Percentiles rank a stretch among this genome's conserved stretches.
These are phyloP conservation scores for Enteromius paludinosus DNA, from an alignment of 2,797 vertebrate genomes.

Conservation along the genomic window DNA sequence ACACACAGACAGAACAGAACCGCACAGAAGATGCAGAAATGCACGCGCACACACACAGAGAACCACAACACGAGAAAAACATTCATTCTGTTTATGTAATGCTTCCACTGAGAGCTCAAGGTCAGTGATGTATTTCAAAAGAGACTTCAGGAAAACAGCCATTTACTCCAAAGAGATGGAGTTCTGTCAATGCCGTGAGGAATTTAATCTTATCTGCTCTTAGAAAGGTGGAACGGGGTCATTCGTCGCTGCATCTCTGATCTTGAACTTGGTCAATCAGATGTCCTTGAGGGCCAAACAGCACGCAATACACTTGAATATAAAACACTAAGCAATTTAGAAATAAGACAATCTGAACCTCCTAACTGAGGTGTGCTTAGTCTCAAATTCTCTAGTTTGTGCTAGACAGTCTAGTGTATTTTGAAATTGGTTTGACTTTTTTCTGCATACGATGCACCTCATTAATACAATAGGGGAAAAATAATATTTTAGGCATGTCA, in stretches of 20 bases:
- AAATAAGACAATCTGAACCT: neutral
- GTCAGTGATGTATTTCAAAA: slow-evolving; percentile 38
- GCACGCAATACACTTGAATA: neutral
- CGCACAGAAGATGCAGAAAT: neutral
- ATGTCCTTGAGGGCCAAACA: neutral
- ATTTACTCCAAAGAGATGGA: slow-evolving; percentile 17
- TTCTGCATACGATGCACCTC: neutral
- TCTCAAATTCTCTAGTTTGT: neutral
- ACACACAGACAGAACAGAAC: neutral
- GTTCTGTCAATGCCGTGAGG: slow-evolving; percentile 5
- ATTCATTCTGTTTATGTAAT: slow-evolving; percentile 16
- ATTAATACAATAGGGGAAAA: neutral
- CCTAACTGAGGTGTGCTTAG: neutral
- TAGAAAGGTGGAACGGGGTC: slow-evolving; percentile 23
- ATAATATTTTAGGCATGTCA: neutral
- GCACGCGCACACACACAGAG: neutral
- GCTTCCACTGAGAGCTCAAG: slow-evolving; percentile 10
- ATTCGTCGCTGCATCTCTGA: neutral
- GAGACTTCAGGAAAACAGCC: slow-evolving; percentile 32
- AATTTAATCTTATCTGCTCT: slow-evolving; percentile 22
- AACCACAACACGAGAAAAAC: neutral
- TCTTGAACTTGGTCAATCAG: slow-evolving; percentile 26
- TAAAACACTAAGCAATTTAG: neutral
- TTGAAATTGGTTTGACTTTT: neutral
- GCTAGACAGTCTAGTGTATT: neutral